Evolutionary conservation across 2,113 vertebrate genomes (phyloP).

Genomic region (Corvus hawaiiensis): DNA sequence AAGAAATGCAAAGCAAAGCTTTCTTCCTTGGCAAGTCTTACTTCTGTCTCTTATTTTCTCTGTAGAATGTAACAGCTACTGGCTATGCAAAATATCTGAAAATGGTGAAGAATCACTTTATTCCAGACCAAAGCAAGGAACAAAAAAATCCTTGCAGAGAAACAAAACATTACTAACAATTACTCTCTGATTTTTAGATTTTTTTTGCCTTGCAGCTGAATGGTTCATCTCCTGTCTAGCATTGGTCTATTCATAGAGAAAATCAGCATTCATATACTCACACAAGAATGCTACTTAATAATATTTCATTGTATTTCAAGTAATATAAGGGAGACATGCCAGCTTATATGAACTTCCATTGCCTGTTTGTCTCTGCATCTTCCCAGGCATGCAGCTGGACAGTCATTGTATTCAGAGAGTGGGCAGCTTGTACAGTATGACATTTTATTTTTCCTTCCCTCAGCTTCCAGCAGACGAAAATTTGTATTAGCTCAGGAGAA

Average conservation of each 20-base stretch:
- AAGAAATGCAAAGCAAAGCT: neutral
- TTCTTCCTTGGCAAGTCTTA: neutral
- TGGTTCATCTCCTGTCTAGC: neutral
- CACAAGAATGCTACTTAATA: neutral
- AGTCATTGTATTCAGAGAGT: neutral
- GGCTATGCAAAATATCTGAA: neutral
- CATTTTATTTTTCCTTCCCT: neutral
- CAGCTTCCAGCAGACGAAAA: neutral
- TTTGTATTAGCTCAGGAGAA: neutral
- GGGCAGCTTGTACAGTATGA: neutral
- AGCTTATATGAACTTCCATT: neutral
- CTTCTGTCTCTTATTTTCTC: neutral
- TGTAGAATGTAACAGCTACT: neutral
- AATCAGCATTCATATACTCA: slow-evolving; percentile 14
- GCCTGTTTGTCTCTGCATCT: neutral
- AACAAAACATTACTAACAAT: slow-evolving; percentile 3
- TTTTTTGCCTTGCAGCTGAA: slow-evolving; percentile 18
- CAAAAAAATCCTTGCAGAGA: neutral
- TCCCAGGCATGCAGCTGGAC: neutral
- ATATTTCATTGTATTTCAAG: slow-evolving; percentile 6
- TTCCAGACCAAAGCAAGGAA: neutral
- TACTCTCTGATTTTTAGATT: neutral
- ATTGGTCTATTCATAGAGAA: neutral
- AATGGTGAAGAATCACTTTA: neutral
- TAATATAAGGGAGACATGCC: neutral